Evolutionary conservation across 2,797 vertebrate genomes (phyloP), one percentile per base, ranked within the genome.

Genomic region (Sebastes itinus): DNA sequence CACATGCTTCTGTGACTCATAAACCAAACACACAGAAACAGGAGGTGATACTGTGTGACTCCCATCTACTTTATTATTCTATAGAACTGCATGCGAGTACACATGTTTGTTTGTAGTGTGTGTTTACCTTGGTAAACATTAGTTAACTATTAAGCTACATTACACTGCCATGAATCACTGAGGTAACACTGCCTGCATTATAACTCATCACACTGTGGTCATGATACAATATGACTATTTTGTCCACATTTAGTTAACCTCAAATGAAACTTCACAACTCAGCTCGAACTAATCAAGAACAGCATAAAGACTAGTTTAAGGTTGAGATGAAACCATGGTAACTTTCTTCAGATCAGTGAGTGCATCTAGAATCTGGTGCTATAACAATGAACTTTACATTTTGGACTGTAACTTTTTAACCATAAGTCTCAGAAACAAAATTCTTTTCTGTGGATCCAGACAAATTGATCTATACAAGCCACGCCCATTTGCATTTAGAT

Each of bases 1-100:
- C 65, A 67, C 52, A 78, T 77, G 84, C 33, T 30, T 25, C 22
- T 72, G 2, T 82, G 76, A 81, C 66, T 80, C 79, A 82, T 35
- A 52, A 62, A 60, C 28, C 55, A 84, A 70, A 71, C 67, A 81
- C 72, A 69, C 52, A 68, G 27, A 2, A 59, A 65, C 62, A 72
- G 16, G 56, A 22, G 56, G 25, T 60, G 23, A 49, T 23, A 30
- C 10, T 56, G 28, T 75, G 30, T 58, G 33, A 58, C 12, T 27
- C n/a, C 1, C 3, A 25, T 35, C 3, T 1, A 56, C 59, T 52
- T 63, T 16, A 67, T 62, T 56, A 74, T 78, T 32, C 18, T 49
- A 49, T 49, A 20, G 46, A 49, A 49, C 16, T 49, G 46, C 16
- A 49, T 42, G 38, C 6, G 14, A 14, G 38, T 42, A 42, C 38